Percentiles rank a stretch among this genome's conserved stretches.
These are phyloP conservation scores for Phengaris arion DNA, from an alignment of 2,888 invertebrate species.

Conservation along the genomic window DNA sequence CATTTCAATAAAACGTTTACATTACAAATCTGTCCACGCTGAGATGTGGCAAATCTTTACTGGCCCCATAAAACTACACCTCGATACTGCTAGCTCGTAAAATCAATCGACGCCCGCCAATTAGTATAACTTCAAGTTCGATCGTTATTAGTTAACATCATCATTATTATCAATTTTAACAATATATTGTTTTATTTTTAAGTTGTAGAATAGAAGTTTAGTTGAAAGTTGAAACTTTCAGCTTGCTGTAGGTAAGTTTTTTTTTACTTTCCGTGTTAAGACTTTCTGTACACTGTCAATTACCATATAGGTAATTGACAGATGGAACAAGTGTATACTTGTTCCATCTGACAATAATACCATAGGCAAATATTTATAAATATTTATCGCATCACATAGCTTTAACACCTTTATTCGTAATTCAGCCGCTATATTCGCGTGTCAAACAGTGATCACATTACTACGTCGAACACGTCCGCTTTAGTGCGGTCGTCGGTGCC, in stretches of 20 bases:
- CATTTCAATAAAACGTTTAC: not conserved
- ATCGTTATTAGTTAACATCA: not conserved
- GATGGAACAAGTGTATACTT: no score
- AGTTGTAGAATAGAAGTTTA: not conserved
- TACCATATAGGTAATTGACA: no score
- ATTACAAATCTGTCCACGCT: not conserved
- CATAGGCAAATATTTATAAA: not conserved
- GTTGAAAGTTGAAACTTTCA: no score
- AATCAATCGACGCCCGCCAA: slow-evolving; percentile 11
- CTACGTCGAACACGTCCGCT: slow-evolving; percentile 35
- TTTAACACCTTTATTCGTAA: not conserved
- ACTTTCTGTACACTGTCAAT: not conserved
- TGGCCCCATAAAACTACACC: not conserved
- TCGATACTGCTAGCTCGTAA: slow-evolving; percentile 13
- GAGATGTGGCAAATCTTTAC: not conserved
- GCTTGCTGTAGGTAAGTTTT: not conserved
- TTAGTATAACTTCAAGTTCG: slow-evolving; percentile 12
- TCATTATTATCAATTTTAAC: not conserved
- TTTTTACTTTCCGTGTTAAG: not conserved
- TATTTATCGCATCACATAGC: not conserved
- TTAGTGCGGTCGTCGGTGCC: slow-evolving; percentile 33
- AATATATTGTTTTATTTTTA: not conserved
- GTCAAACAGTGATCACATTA: not conserved
- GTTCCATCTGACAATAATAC: not conserved
- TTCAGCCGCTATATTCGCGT: not conserved